Evolutionary conservation across 2,113 vertebrate genomes (phyloP), one percentile per base, ranked within the genome.

Genomic region (Maylandia zebra): DNA sequence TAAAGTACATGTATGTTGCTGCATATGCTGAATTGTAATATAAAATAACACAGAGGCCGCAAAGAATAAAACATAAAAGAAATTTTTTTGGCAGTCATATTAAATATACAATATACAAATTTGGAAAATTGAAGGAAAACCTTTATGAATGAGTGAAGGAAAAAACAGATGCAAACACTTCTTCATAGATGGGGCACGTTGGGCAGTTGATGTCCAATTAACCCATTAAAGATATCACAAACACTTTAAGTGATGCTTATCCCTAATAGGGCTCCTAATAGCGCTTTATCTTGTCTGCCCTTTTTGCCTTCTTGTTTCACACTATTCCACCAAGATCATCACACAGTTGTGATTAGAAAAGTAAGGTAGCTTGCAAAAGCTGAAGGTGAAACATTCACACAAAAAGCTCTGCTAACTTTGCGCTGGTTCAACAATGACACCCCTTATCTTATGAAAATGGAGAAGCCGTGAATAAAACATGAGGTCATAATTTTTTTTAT

Each of bases 391-490:
- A 89, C 82, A 81, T 91, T 90, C 64, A 69, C 64, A 48, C 17
- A 81, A 69, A 71, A 82, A 83, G 83, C 87, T 69, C 19, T 14
- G 41, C 78, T 88, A 93, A 92, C 87, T 92, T 92, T 89, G 79
- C 76, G 84, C 82, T 56, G 56, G 89, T 78, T 86, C 56, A 93
- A 90, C 90, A 92, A 91, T 94, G 94, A 94, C 92, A 86, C 81
- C 30, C 89, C 91, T 95, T 95, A 95, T 95, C 92, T 94, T 90
- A 89, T 94, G 88, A 89, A 94, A 93, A 91, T 91, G 89, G 76
- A 92, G 81, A 86, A 30, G 3, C 14, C 69, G 92, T 96, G 93
- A 96, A 96, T 96, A 95, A 96, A 95, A 96, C 91, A 96, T 95
- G 88, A 87, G 57, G 86, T 79, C 87, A 94, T 93, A 85, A 88